Evolutionary conservation across 2,888 invertebrate genomes (phyloP).

Genomic region (Xestia c-nigrum): DNA sequence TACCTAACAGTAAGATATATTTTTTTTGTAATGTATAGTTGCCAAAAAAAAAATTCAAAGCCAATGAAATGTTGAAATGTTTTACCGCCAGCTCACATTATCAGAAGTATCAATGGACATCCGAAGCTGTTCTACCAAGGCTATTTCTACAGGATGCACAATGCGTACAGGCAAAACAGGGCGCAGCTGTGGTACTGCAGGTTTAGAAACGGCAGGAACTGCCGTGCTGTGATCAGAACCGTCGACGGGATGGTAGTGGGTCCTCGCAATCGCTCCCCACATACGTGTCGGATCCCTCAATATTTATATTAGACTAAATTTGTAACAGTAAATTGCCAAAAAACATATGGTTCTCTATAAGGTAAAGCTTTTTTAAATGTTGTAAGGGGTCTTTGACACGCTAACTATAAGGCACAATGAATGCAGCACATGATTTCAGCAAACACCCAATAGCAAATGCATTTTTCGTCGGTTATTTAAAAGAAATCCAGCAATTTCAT

Average conservation of each 20-base stretch:
- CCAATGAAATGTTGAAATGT: slow-evolving; percentile 7
- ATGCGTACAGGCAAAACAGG: slow-evolving; percentile 73
- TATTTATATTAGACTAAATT: not conserved
- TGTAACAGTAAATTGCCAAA: not conserved
- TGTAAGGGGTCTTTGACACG: not conserved
- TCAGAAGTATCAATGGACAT: slow-evolving; percentile 67
- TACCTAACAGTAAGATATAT: slow-evolving; percentile 3
- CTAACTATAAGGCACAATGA: not conserved
- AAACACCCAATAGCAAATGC: not conserved
- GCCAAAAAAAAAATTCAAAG: not conserved
- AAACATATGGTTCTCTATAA: slow-evolving; percentile 7
- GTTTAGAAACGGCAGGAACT: slow-evolving; percentile 63
- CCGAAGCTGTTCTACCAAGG: slow-evolving; percentile 76
- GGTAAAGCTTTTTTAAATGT: slow-evolving; percentile 1
- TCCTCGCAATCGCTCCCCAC: slow-evolving; percentile 14
- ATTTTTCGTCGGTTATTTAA: not conserved
- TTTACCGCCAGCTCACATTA: slow-evolving; percentile 54
- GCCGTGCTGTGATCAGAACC: slow-evolving; percentile 59
- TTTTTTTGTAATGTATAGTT: not conserved
- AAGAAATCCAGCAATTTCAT: not conserved
- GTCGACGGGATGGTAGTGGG: slow-evolving; percentile 52
- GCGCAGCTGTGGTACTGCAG: slow-evolving; percentile 80
- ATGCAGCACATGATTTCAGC: not conserved
- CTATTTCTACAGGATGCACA: slow-evolving; percentile 76
- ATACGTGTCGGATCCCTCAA: slow-evolving; percentile 47